Percentiles rank a stretch among this genome's conserved stretches.
Conservation (phyloP, 2,797 vertebrate genomes). For the Ctenochaetus hawaiiensis region DNA sequence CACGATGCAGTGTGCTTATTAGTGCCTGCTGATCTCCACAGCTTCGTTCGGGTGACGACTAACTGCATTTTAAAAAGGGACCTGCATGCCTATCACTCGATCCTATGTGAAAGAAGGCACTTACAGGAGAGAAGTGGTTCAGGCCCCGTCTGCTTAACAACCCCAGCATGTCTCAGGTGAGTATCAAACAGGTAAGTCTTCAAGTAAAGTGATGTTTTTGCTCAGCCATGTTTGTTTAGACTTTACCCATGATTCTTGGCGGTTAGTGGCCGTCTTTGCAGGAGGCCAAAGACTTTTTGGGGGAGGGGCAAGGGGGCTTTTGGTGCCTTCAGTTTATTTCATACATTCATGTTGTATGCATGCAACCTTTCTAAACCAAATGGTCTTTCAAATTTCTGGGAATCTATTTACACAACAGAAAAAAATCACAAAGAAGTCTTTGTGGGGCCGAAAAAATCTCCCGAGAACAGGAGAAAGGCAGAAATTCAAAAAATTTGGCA, state of each 20-base stretch:
- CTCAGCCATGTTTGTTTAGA: slow-evolving; percentile 19
- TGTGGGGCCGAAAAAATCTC: slow-evolving; percentile 31
- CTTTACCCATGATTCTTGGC: slow-evolving; percentile 53
- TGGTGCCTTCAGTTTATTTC: slow-evolving; percentile 70
- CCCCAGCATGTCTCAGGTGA: slow-evolving; percentile 58
- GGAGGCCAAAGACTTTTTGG: slow-evolving; percentile 31
- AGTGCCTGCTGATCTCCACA: slow-evolving; percentile 37
- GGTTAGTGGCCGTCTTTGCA: slow-evolving; percentile 38
- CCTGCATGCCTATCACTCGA: slow-evolving; percentile 77
- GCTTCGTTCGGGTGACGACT: slow-evolving; percentile 50
- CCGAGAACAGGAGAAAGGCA: slow-evolving; percentile 71
- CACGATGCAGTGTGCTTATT: slow-evolving; percentile 77
- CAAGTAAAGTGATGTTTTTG: slow-evolving; percentile 66
- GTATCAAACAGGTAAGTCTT: slow-evolving; percentile 52
- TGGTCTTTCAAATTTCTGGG: slow-evolving; percentile 54
- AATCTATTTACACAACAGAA: slow-evolving; percentile 77
- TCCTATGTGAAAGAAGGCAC: slow-evolving; percentile 85
- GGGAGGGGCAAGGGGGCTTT: slow-evolving; percentile 37
- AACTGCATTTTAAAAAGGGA: slow-evolving; percentile 69
- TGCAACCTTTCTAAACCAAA: slow-evolving; percentile 71
- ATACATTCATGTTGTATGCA: slow-evolving; percentile 80
- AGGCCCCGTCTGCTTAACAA: slow-evolving; percentile 60
- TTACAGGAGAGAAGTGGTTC: slow-evolving; percentile 79
- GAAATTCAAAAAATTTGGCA: slow-evolving; percentile 71
- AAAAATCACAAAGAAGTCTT: slow-evolving; percentile 46